Evolutionary conservation across 1,140 invertebrate species (phyloP), one percentile per base, ranked within the genome.

Genomic region (Drosophila yakuba): DNA sequence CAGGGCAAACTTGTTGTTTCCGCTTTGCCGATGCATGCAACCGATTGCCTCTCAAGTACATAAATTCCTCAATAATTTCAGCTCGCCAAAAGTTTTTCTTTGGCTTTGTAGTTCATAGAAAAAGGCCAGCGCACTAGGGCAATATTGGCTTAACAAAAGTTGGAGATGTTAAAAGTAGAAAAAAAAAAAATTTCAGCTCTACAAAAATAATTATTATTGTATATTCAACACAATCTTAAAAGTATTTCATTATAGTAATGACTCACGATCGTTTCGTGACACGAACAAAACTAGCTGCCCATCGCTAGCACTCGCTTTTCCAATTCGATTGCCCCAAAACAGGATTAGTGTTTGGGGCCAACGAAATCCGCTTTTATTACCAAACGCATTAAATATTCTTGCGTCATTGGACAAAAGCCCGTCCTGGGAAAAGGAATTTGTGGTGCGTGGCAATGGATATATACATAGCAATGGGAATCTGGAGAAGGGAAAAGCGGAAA

Each of bases 281-380:
- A 45, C 43, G 10, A 17, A 2, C 43, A 10, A 45, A 12, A 2
- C 43, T 45, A 20, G 17, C 17, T 5, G 3, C 17, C 4, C 50
- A 52, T 36, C 50, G 12, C 50, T 52, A 8, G 11, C 36, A 35
- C 8, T 50, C 8, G 48, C 25, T 43, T 39, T 45, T 38, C 41
- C 50, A 79, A 59, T 71, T 58, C 41, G 74, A 55, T 86, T 78
- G 50, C 68, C 59, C 58, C 66, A 67, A 85, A 85, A 86, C 79
- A 88, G 88, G 82, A 86, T 88, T 86, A 82, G 82, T 82, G 64
- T 57, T 76, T 71, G 66, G 48, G 60, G 63, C 60, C 74, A 61
- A 75, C 56, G 74, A 79, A 88, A 83, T 76, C 79, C 83, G 71
- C 75, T 86, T 86, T 86, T 88, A 88, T 88, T 88, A 76, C 83